Base-by-base conservation (phyloP, 2,888 invertebrate species). In the Sabatieria punctata region DNA sequence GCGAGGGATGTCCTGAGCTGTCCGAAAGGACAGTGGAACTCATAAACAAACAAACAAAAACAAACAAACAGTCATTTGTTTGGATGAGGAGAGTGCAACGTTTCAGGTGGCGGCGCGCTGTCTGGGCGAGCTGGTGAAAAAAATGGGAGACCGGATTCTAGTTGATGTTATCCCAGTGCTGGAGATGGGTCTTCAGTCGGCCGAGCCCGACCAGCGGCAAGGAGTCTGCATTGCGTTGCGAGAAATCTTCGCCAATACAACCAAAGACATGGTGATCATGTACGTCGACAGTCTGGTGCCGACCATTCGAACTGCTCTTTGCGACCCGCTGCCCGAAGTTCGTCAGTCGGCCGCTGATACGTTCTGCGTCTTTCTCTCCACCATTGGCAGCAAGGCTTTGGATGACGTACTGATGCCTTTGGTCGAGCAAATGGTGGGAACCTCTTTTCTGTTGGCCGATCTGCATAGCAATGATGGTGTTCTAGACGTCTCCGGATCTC, bases 151-250 rank as follows among this genome's bases (percentile, higher is more conserved):
- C 71, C 77, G 95, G 49, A 91, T 97, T 22, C 70, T 97, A 52
- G 93, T 91, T 0, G 93, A 95, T 72, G 93, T 97, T 50, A 88
- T 99, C 63, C 97, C 95, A 0, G 93, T 97, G 62, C 72, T 97
- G 54, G 93, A 95, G 70, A 75, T 79, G 53, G 95, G 95, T 1
- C 72, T 97, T 53, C 80, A 82, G 58, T 89, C 89, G 1, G 81
- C 84, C 41, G 80, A 84, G 55, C 73, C 88, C 0, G 93, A 95
- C 71, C 89, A 95, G 72, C 74, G 97, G 18, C 91, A 95, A 70
- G 97, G 97, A 54, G 95, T 97, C 8, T 95, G 97, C 68, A 89
- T 95, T 65, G 97, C 61, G 0, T 75, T 97, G 27, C 85, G 88
- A 1, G 95, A 97, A 74, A 97, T 97, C 61, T 89, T 97, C 80